A percentile compares a stretch with the other conserved stretches of the same genome.
Evolutionary conservation across 2,113 vertebrate species (phyloP).

Genomic region (Salvator merianae): DNA sequence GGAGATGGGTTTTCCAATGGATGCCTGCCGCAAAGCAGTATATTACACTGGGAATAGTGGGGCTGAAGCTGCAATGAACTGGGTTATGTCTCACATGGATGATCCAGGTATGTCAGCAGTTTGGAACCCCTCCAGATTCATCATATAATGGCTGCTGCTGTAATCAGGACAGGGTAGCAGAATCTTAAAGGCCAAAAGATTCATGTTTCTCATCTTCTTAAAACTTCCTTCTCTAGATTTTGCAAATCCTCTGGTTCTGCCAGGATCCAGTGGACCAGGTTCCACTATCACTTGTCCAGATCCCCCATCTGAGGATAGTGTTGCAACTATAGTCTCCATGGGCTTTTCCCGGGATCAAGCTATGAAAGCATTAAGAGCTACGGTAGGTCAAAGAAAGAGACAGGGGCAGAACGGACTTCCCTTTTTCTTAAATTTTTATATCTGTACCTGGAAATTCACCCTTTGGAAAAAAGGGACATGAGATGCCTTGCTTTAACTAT

Average conservation of each 20-base stretch:
- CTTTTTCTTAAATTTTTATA: neutral
- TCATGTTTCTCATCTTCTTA: neutral
- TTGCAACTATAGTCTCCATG: constrained; percentile 97
- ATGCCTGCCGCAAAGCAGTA: constrained; percentile 96
- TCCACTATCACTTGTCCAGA: constrained; percentile 81
- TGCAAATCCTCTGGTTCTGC: constrained; percentile 89
- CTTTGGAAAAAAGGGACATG: neutral
- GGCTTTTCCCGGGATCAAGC: constrained; percentile 98
- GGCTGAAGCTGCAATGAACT: constrained; percentile 96
- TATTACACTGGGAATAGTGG: constrained; percentile 98
- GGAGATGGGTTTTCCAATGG: constrained; percentile 97
- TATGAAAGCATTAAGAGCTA: constrained; percentile 92
- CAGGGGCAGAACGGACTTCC: neutral
- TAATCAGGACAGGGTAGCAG: neutral
- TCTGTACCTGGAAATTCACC: neutral
- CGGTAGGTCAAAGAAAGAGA: constrained; percentile 68
- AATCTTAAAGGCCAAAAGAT: neutral
- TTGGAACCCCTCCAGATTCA: neutral
- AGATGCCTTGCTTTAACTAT: constrained; percentile 3
- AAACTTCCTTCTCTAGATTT: constrained; percentile 82
- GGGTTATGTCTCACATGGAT: constrained; percentile 98
- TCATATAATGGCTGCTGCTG: neutral
- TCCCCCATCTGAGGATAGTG: constrained; percentile 91
- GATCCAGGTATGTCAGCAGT: constrained; percentile 84
- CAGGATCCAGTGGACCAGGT: constrained; percentile 87